Conservation (phyloP, 2,797 vertebrate genomes). For the Selene dorsalis region DNA sequence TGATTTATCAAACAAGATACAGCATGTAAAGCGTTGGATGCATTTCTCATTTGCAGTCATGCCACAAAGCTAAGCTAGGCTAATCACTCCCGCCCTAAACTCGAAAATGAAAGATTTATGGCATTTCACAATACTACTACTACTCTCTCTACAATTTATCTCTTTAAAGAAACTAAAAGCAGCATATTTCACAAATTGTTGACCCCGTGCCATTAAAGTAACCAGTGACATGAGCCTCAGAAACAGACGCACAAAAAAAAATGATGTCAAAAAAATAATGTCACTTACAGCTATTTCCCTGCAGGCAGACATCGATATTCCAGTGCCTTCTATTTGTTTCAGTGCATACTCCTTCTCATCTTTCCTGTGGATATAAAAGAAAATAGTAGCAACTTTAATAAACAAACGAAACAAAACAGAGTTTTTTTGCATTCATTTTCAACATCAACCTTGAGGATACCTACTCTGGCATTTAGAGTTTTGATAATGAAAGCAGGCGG, state of each 20-base stretch:
- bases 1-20: no score
- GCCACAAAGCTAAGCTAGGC: background rate
- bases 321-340: constrained; percentile 99
- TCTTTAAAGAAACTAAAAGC: no score
- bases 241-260: constrained; percentile 8
- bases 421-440: constrained; percentile 1
- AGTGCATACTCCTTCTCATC: constrained; percentile 99
- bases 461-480: background rate
- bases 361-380: constrained; percentile 86
- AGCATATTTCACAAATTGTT: background rate
- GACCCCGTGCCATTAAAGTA: no score
- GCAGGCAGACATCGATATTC: constrained; percentile 99
- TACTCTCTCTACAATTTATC: no score
- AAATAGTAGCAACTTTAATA: constrained; percentile 18
- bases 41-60: background rate
- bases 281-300: constrained; percentile 99
- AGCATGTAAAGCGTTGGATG: no score
- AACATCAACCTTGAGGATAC: constrained; percentile 10
- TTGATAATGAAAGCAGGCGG: constrained; percentile 1
- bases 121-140: background rate
- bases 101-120: background rate
- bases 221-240: background rate
- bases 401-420: background rate
- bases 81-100: background rate
- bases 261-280: constrained; percentile 52